Evolutionary conservation across 2,888 invertebrate genomes (phyloP).

Genomic region (Drosophila pseudotalamancana): DNA sequence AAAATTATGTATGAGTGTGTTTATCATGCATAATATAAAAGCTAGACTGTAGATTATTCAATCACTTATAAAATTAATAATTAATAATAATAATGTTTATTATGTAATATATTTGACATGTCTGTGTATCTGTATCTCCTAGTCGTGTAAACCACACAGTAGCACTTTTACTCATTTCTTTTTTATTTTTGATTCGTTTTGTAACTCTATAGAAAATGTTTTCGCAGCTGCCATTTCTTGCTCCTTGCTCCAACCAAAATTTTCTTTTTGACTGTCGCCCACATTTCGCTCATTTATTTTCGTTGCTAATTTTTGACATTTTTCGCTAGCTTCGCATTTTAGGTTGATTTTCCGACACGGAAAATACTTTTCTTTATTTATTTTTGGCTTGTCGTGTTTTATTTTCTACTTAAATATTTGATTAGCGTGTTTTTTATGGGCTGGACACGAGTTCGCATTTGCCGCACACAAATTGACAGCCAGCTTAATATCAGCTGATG

Average conservation of each 20-base stretch:
- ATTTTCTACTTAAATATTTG: slow-evolving; percentile 40
- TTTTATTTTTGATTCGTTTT: slow-evolving; percentile 9
- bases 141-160: not conserved
- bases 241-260: not conserved
- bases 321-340: slow-evolving; percentile 28
- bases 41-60: no score
- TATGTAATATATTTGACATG: no score
- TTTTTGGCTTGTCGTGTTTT: no score
- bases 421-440: slow-evolving; percentile 65
- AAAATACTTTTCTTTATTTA: slow-evolving; percentile 35
- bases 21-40: no score
- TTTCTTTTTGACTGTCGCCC: slow-evolving; percentile 11
- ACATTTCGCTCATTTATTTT: slow-evolving; percentile 67
- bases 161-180: not conserved
- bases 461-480: slow-evolving; percentile 40
- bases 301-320: slow-evolving; percentile 77
- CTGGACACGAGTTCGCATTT: slow-evolving; percentile 63
- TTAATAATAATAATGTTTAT: no score
- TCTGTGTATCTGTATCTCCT: no score
- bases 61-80: no score
- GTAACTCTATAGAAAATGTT: slow-evolving; percentile 47
- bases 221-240: not conserved
- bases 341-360: slow-evolving; percentile 20
- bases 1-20: no score
- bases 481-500: slow-evolving; percentile 36